A percentile compares a stretch with the other conserved stretches of the same genome.
These are phyloP conservation scores for Gobius niger DNA, from an alignment of 2,113 vertebrate genomes.

Conservation along the genomic window DNA sequence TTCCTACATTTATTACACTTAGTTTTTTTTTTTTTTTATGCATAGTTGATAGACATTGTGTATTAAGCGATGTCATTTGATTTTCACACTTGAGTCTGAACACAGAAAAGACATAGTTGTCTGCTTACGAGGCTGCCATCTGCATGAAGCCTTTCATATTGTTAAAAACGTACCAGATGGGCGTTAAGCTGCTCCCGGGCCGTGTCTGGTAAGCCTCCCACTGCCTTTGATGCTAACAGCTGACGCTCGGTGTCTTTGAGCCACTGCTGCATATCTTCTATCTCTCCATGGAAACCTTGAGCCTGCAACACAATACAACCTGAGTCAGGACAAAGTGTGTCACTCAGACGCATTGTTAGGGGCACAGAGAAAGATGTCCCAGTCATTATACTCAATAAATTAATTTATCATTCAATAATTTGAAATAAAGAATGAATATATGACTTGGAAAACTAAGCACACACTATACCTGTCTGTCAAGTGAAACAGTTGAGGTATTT, in stretches of 20 bases:
- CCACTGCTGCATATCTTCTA: conserved; percentile 98
- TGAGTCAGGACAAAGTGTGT: conserved; percentile 69
- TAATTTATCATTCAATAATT: conserved; percentile 27
- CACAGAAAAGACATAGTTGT: conserved; percentile 51
- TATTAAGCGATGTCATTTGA: conserved; percentile 60
- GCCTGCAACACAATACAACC: conserved; percentile 84
- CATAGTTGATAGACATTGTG: conserved; percentile 17
- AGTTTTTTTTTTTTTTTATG: conserved; percentile 27
- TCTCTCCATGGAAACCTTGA: conserved; percentile 98
- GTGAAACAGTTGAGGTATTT: neutral
- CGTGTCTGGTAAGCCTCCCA: conserved; percentile 98
- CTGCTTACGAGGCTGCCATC: conserved; percentile 65
- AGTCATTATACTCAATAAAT: conserved; percentile 49
- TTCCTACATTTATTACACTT: conserved; percentile 52
- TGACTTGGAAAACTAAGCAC: neutral
- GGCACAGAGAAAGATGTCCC: conserved; percentile 39
- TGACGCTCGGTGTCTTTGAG: conserved; percentile 96
- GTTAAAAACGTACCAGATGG: conserved; percentile 91
- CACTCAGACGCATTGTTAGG: conserved; percentile 54
- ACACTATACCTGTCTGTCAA: neutral
- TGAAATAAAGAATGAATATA: conserved; percentile 18
- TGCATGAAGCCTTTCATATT: conserved; percentile 72
- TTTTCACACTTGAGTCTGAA: conserved; percentile 72
- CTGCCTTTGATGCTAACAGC: conserved; percentile 93
- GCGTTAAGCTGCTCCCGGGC: conserved; percentile 93